Conservation (phyloP, 2,797 vertebrate genomes). For the Ibycter americanus region DNA sequence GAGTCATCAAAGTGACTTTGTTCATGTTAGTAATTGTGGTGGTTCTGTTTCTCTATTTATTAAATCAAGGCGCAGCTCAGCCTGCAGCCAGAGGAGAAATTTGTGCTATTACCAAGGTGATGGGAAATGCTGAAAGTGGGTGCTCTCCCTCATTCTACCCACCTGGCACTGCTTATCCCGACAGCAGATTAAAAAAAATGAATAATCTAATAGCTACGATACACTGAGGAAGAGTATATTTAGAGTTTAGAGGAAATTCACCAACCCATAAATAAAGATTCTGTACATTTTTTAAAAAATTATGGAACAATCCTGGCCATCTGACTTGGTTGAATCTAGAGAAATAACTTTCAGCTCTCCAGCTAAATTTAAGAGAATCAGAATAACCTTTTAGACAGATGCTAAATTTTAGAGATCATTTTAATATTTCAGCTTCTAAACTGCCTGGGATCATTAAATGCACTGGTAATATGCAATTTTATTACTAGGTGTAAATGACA, state of each 20-base stretch:
- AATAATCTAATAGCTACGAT: neutral
- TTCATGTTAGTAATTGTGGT: neutral
- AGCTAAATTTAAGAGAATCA: neutral
- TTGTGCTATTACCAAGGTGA: neutral
- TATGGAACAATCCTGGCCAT: neutral
- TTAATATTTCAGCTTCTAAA: neutral
- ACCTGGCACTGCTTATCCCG: neutral
- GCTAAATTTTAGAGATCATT: neutral
- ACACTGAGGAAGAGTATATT: neutral
- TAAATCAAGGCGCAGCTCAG: neutral
- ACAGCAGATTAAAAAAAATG: neutral
- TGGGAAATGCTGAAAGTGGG: neutral
- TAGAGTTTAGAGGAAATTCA: neutral
- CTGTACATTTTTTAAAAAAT: accelerated
- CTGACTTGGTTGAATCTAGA: neutral
- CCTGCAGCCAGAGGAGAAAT: neutral
- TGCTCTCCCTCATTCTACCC: neutral
- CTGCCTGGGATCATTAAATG: neutral
- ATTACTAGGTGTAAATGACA: neutral
- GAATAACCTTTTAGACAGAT: neutral
- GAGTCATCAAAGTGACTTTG: neutral
- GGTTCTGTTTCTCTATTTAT: neutral
- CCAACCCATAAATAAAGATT: neutral
- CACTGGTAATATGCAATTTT: neutral
- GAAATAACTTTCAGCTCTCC: neutral